Evolutionary conservation across 2,113 vertebrate genomes (phyloP).

Genomic region (Ailurus styani): DNA sequence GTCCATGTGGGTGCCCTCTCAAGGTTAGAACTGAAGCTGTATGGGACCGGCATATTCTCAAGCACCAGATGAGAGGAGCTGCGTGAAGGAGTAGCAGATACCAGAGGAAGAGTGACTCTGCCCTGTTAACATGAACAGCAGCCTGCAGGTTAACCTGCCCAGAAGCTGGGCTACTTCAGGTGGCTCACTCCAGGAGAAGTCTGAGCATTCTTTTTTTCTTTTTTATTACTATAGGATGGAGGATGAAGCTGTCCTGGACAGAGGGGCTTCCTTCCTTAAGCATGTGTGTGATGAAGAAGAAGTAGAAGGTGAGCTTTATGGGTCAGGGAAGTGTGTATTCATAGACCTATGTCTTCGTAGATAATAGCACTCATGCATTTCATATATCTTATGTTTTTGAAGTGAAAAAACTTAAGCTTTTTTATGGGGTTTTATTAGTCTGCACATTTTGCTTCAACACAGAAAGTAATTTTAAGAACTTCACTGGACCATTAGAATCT

Average conservation of each 20-base stretch:
- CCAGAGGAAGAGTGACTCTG: slow-evolving; percentile 63
- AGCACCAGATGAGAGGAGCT: slow-evolving; percentile 70
- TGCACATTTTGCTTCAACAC: background rate
- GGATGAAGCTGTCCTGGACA: slow-evolving; percentile 98
- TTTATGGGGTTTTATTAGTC: background rate
- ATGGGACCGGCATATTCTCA: slow-evolving; percentile 60
- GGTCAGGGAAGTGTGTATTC: slow-evolving; percentile 33
- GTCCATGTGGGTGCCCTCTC: slow-evolving; percentile 72
- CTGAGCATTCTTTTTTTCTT: slow-evolving; percentile 98
- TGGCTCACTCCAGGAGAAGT: slow-evolving; percentile 91
- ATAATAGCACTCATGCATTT: background rate
- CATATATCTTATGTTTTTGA: background rate
- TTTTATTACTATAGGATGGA: slow-evolving; percentile 99
- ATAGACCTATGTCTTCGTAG: background rate
- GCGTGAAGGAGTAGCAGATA: slow-evolving; percentile 77
- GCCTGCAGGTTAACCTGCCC: slow-evolving; percentile 88
- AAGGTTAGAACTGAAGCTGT: slow-evolving; percentile 77
- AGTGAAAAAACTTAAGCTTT: slow-evolving; percentile 24
- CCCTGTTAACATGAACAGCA: slow-evolving; percentile 81
- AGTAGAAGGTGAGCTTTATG: slow-evolving; percentile 91
- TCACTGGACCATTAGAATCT: background rate
- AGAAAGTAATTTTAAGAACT: slow-evolving; percentile 59
- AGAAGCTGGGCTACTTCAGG: slow-evolving; percentile 85
- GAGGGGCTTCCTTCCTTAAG: slow-evolving; percentile 95
- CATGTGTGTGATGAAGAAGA: slow-evolving; percentile 97